Evolutionary conservation across 2,888 invertebrate species (phyloP), one percentile per base, ranked within the genome.

Genomic region (Thera britannica): DNA sequence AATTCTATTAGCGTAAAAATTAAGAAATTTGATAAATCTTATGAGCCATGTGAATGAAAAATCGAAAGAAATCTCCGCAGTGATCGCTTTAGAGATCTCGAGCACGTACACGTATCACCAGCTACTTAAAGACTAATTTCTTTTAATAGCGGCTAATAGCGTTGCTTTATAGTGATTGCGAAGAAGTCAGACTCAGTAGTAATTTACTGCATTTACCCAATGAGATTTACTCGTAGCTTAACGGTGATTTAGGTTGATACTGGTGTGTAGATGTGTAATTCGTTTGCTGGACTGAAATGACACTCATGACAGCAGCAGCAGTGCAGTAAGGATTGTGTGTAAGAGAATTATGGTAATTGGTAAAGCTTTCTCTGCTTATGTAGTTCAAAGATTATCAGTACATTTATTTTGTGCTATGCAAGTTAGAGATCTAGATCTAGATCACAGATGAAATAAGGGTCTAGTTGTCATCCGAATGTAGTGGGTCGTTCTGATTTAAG

Each of bases 151-250:
- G 60, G 70, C 73, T 77, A 75, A 78, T 78, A 70, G 69, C 70
- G 62, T 72, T 68, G 65, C 68, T 77, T 75, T 73, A 66, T 67
- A 67, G 65, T 67, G 67, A 75, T 77, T 76, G 77, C 72, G 65
- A 67, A 65, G 70, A 60, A 59, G 67, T 63, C 66, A 57, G 54
- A 65, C 58, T 59, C 66, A 64, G 63, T 54, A 52, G 61, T 70
- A 80, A 77, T 77, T 77, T 72, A 68, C 73, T 72, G 75, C 75
- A 74, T 75, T 80, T 78, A 75, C 74, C 73, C 66, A 68, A 71
- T 75, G 71, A 72, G 62, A 60, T 62, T 70, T 55, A 52, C 52
- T 62, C 46, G 36, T 12, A 67, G 67, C 65, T 69, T 57, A 58
- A 63, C 65, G 12, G 44, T 38, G 5, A 36, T 52, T 57, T 41